Conservation (phyloP, 2,888 invertebrate genomes). For the Erebia epiphron region DNA sequence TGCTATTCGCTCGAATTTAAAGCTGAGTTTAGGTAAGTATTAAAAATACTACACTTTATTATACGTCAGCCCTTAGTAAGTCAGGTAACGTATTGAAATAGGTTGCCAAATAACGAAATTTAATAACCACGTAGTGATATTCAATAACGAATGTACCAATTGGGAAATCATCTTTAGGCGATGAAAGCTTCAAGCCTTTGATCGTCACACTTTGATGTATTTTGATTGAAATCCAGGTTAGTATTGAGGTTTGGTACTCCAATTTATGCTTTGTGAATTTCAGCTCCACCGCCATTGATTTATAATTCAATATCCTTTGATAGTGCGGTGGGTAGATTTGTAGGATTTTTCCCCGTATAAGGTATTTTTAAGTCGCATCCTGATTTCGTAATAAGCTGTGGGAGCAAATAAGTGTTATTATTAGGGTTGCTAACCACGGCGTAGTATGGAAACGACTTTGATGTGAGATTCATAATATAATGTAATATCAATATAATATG, state of each 20-base stretch:
- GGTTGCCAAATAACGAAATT: conserved; percentile 26
- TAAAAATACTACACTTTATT: too few species aligned
- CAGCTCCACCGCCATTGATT: neutral
- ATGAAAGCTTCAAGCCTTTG: conserved; percentile 30
- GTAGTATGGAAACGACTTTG: conserved; percentile 28
- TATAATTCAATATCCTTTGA: neutral
- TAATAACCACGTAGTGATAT: conserved; percentile 21
- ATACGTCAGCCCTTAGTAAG: neutral
- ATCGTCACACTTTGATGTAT: conserved; percentile 41
- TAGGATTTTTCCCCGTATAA: conserved; percentile 17
- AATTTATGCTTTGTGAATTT: neutral
- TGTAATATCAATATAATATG: too few species aligned
- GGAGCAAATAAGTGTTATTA: conserved; percentile 30
- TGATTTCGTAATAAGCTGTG: conserved; percentile 34
- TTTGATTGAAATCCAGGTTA: conserved; percentile 34
- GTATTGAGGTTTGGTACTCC: too few species aligned
- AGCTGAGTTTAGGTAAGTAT: too few species aligned
- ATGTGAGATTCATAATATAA: conserved; percentile 24
- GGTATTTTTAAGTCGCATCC: conserved; percentile 31
- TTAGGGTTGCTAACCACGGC: conserved; percentile 17
- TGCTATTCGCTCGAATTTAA: too few species aligned
- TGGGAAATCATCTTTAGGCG: conserved; percentile 35
- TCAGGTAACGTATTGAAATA: conserved; percentile 25
- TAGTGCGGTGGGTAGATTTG: neutral
- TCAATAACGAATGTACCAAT: conserved; percentile 29